phyloP scores from a whole-genome alignment of 1,140 invertebrate species.

The Euglossa dilemma region DNA sequence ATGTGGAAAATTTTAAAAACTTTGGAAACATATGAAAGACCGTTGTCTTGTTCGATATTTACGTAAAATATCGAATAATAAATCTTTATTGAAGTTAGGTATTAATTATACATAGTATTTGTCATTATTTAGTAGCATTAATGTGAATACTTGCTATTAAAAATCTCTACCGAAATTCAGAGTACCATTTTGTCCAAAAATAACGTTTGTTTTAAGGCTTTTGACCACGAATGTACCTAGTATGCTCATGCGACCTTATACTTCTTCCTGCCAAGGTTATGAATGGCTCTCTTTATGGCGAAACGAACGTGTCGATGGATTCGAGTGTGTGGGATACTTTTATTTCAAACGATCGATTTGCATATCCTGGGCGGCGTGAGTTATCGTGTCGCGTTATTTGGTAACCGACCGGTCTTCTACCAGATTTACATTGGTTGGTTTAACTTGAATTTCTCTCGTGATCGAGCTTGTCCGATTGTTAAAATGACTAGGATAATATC shows the following conservation, averaged over 20 bases:
- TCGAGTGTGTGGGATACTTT: neutral
- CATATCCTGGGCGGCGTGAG: neutral
- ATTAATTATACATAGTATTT: too few relatives aligned
- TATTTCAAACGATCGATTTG: neutral
- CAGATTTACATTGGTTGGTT: neutral
- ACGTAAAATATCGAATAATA: too few relatives aligned
- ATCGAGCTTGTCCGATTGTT: neutral
- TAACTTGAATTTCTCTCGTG: neutral
- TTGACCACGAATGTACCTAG: neutral
- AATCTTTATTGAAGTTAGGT: too few relatives aligned
- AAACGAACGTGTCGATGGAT: neutral
- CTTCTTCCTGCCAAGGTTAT: neutral
- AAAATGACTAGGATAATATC: neutral
- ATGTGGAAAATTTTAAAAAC: too few relatives aligned
- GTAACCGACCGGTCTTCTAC: too few relatives aligned
- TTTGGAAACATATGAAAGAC: too few relatives aligned
- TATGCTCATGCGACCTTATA: neutral
- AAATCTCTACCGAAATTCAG: too few relatives aligned
- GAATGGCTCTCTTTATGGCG: neutral
- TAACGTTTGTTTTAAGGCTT: neutral
- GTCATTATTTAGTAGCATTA: too few relatives aligned
- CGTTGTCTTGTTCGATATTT: too few relatives aligned
- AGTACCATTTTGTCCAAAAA: too few relatives aligned
- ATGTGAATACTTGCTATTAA: too few relatives aligned
- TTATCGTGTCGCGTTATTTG: neutral